phyloP scores from a whole-genome alignment of 1,140 invertebrate species.

The Neoseiulus cucumeris region DNA sequence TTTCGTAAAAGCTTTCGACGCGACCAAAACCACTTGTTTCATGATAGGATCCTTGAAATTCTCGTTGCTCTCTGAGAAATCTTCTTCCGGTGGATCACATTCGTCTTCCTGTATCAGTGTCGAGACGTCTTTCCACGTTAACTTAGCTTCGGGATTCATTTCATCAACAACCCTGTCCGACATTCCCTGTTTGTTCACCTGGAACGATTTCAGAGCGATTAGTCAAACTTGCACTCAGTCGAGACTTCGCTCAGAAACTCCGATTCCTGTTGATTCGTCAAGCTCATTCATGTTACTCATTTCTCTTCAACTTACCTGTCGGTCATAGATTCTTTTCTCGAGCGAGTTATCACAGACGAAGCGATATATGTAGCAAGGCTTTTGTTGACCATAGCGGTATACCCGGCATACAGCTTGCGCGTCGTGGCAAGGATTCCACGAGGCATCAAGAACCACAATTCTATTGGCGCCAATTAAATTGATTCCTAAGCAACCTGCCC shows the following conservation, averaged over 20 bases:
- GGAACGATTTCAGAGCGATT: not conserved
- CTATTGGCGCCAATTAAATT: constrained; percentile 87
- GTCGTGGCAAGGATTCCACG: constrained; percentile 99
- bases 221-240: no score
- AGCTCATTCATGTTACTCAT: no score
- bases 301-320: constrained; percentile 39
- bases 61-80: constrained; percentile 43
- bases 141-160: constrained; percentile 82
- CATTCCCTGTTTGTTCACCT: constrained; percentile 84
- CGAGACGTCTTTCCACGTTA: constrained; percentile 82
- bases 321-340: constrained; percentile 92
- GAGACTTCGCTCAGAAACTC: no score
- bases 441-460: constrained; percentile 92
- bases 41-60: constrained; percentile 61
- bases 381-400: constrained; percentile 85
- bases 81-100: constrained; percentile 48
- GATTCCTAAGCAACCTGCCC: constrained; percentile 88
- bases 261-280: no score
- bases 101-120: constrained; percentile 58
- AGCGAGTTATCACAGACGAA: constrained; percentile 89
- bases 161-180: constrained; percentile 94
- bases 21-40: constrained; percentile 32
- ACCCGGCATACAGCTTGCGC: constrained; percentile 94
- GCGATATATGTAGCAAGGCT: constrained; percentile 84
- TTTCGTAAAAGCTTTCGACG: constrained; percentile 14